A percentile compares a stretch with the other conserved stretches of the same genome.
These are phyloP conservation scores for Sebastes oblongus DNA, from an alignment of 2,797 vertebrate genomes.

Conservation along the genomic window DNA sequence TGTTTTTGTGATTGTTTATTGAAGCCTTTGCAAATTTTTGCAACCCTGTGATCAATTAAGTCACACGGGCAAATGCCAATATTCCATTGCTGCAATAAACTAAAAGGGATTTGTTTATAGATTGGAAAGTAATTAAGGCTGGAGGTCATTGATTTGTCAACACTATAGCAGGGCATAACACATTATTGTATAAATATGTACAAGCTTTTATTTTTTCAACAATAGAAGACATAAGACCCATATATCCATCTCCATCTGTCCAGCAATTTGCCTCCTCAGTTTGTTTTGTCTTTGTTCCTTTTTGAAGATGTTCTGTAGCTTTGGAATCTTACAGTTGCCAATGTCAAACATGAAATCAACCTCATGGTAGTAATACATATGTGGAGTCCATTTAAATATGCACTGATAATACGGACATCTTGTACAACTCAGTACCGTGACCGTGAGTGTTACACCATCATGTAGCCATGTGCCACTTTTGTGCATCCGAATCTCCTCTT, in stretches of 20 bases:
- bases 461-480: not conserved
- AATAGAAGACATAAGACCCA: not conserved
- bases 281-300: not conserved
- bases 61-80: slow-evolving; percentile 59
- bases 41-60: slow-evolving; percentile 53
- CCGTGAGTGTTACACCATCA: not conserved
- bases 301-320: not conserved
- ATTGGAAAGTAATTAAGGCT: slow-evolving; percentile 69
- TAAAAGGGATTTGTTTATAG: slow-evolving; percentile 61
- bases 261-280: not conserved
- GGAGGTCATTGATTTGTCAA: slow-evolving; percentile 63
- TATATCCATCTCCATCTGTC: not conserved
- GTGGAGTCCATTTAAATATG: not conserved
- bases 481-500: not conserved
- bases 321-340: not conserved
- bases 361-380: not conserved
- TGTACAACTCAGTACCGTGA: not conserved
- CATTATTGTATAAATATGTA: slow-evolving; percentile 23
- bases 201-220: not conserved
- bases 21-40: slow-evolving; percentile 42
- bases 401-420: not conserved
- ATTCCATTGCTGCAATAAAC: slow-evolving; percentile 59
- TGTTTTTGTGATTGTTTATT: slow-evolving; percentile 52
- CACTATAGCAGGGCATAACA: slow-evolving; percentile 4
- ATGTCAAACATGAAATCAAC: not conserved